Percentiles rank a stretch among this genome's conserved stretches.
Conservation (phyloP, 2,113 vertebrate genomes). For the Microcebus jonahi region DNA sequence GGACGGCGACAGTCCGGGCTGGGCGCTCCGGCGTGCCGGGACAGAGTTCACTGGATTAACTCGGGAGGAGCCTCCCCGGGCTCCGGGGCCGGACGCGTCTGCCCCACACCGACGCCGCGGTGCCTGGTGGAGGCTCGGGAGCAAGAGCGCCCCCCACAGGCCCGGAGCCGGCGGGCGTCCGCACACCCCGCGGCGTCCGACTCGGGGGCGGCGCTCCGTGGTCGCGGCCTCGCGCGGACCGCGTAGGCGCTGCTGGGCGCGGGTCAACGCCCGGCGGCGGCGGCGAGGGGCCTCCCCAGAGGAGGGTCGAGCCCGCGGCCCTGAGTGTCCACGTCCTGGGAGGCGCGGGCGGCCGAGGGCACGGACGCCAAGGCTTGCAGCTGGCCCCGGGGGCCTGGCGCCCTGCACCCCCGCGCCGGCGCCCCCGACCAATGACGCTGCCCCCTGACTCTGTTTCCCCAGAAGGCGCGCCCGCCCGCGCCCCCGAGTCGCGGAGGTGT, state of each 20-base stretch:
- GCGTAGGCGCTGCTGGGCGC: not conserved
- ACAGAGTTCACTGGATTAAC: not conserved
- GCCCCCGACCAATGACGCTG: not conserved
- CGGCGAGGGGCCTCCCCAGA: not conserved
- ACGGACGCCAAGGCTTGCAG: too few species aligned
- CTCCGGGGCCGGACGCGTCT: not conserved
- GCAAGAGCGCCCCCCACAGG: not conserved
- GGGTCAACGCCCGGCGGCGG: not conserved
- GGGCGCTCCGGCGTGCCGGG: not conserved
- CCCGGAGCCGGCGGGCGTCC: not conserved
- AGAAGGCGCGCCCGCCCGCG: not conserved
- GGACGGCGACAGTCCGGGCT: not conserved
- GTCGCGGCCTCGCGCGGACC: not conserved
- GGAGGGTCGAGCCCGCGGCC: not conserved
- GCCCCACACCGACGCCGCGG: not conserved
- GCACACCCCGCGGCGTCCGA: not conserved
- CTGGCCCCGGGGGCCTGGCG: too few species aligned
- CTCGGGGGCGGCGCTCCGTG: not conserved
- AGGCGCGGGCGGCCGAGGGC: too few species aligned
- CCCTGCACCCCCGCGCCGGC: not conserved
- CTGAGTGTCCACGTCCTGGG: not conserved
- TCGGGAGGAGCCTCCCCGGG: not conserved
- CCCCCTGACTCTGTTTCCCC: not conserved
- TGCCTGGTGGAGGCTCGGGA: not conserved
- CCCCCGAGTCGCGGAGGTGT: accelerated